These are phyloP conservation scores for Siniperca obscura DNA, from an alignment of 2,797 vertebrate genomes.

Conservation along the genomic window DNA sequence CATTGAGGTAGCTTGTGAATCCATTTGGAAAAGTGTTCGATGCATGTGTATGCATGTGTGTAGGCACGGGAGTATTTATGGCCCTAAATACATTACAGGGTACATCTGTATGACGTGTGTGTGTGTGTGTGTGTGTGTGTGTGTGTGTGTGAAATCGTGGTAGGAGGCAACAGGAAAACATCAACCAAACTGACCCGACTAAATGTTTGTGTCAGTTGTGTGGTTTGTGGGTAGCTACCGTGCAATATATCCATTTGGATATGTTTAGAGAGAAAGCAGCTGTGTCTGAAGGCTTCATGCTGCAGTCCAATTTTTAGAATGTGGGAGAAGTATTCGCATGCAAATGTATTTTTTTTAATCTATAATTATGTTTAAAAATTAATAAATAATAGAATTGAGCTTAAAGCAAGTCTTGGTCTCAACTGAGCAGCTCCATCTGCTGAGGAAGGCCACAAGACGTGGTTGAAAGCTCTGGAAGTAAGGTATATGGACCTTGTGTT, in stretches of 20 bases:
- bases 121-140: slow-evolving; percentile 17
- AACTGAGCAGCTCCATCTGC: not conserved
- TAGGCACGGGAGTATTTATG: slow-evolving; percentile 49
- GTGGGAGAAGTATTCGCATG: not conserved
- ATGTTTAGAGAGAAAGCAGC: slow-evolving; percentile 25
- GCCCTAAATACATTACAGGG: slow-evolving; percentile 38
- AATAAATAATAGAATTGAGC: not conserved
- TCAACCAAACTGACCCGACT: slow-evolving; percentile 56
- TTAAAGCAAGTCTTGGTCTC: not conserved
- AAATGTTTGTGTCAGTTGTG: slow-evolving; percentile 34
- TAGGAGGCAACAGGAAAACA: slow-evolving; percentile 39
- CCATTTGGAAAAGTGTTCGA: slow-evolving; percentile 55
- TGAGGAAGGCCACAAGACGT: not conserved
- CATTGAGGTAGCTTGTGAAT: slow-evolving; percentile 46
- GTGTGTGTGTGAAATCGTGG: slow-evolving; percentile 19
- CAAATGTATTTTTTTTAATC: not conserved
- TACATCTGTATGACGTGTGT: slow-evolving; percentile 47
- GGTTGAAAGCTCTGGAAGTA: not conserved
- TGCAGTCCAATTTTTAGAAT: not conserved
- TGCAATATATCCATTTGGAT: slow-evolving; percentile 11
- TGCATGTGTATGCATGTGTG: slow-evolving; percentile 28
- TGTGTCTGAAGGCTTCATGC: not conserved
- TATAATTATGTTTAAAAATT: not conserved
- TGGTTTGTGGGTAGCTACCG: slow-evolving; percentile 28
- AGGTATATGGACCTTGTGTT: not conserved